Evolutionary conservation across 2,888 invertebrate genomes (phyloP), one percentile per base, ranked within the genome.

Genomic region (Drosophila subquinaria): DNA sequence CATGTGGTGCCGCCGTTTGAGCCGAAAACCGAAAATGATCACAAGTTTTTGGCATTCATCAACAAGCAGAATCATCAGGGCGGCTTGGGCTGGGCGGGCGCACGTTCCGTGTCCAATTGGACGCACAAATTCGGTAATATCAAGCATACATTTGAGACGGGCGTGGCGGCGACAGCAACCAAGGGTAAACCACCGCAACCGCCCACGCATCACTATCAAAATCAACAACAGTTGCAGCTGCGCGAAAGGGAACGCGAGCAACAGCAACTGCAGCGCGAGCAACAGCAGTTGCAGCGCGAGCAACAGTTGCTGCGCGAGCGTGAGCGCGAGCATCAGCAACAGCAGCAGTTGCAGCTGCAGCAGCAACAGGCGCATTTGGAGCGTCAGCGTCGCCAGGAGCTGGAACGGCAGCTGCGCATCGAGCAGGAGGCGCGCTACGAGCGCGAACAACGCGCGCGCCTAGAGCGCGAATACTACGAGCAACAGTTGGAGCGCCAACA

Each of bases 1-100:
- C 92, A 93, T 52, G 92, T 91, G 43, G 95, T 96, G 40, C 96
- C 96, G 0, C 94, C 94, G 1, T 96, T 97, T 80, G 94, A 95
- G 76, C 96, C 97, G 0, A 97, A 96, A 92, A 97, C 97, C 0
- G 97, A 97, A 57, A 97, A 96, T 84, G 97, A 97, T 90, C 94
- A 95, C 61, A 97, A 97, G 90, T 97, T 97, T 89, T 92, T 97
- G 55, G 97, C 97, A 0, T 96, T 97, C 81, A 95, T 97, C 90
- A 95, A 95, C 77, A 96, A 96, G 87, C 95, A 96, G 77, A 96
- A 95, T 86, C 94, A 95, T 48, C 94, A 92, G 40, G 91, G 92
- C 2, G 92, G 92, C 1, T 62, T 91, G 2, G 91, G 91, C n/a
- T 93, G 92, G 92, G 92, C 85, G 70, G 91, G 75, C 3, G 84